Conservation (phyloP, 2,888 invertebrate genomes). For the Catocala fraxini region DNA sequence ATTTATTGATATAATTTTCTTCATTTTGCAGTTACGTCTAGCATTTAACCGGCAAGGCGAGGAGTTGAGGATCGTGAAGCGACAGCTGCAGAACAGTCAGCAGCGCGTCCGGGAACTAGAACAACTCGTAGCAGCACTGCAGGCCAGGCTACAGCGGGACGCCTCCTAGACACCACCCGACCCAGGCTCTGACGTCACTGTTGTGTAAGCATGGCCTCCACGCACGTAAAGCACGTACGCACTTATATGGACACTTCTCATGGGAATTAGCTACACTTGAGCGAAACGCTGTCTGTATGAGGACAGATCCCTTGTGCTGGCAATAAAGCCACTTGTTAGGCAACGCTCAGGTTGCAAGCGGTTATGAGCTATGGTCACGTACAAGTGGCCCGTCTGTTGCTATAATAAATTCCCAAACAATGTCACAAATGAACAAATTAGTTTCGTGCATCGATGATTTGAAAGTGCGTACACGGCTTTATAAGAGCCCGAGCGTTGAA, state of each 20-base stretch:
- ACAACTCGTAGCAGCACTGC: slow-evolving; percentile 90
- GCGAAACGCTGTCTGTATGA: no score
- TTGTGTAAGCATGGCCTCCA: not conserved
- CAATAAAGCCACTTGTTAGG: no score
- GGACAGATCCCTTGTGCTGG: no score
- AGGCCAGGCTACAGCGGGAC: slow-evolving; percentile 72
- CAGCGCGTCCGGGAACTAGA: slow-evolving; percentile 94
- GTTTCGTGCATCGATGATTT: no score
- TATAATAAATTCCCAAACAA: no score
- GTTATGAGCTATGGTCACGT: no score
- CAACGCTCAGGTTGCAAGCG: no score
- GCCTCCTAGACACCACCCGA: slow-evolving; percentile 44
- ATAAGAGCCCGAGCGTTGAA: not conserved
- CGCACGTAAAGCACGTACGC: slow-evolving; percentile 1
- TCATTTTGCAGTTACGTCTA: slow-evolving; percentile 89
- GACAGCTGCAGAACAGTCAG: slow-evolving; percentile 93
- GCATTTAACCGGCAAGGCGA: slow-evolving; percentile 93
- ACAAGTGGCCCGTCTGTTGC: no score
- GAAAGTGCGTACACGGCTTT: slow-evolving; percentile 4
- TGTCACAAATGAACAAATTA: no score
- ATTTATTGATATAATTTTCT: no score
- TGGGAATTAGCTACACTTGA: no score
- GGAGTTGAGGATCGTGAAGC: slow-evolving; percentile 92
- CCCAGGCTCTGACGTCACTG: no score
- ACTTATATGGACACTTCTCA: not conserved